Base-by-base conservation (phyloP, 1,140 invertebrate species). In the Cydia fagiglandana region DNA sequence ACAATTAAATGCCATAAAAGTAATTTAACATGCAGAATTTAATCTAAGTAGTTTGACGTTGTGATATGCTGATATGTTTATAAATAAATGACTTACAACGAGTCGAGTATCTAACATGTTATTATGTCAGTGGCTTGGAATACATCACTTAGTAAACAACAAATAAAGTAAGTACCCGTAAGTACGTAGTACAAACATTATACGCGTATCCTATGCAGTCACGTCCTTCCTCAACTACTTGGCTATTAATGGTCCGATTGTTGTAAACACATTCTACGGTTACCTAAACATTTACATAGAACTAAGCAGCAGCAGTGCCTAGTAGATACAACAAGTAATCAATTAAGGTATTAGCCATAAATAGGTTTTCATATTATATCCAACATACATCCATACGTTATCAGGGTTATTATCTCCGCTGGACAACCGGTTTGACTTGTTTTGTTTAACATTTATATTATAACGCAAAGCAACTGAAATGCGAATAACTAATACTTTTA, bases 251-350 rank as follows among this genome's bases (percentile, higher is more conserved):
- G 7, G 50, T 24, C 17, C 10, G 20, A 61, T 61, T 20, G 56
- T 24, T 61, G 56, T 61, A 61, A 24, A 61, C 20, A 24, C 20
- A 24, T 24, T 61, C 17, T 61, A 61, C 56, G 20, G 20, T 61
- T 61, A 61, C 56, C 56, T 24, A 61, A 61, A 61, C 56, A 61
- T 24, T 61, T 61, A 61, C 56, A 61, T 61, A 53, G 17, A 61
- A 61, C 56, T 61, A 61, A 24, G 56, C 20, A 61, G 15, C 53
- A 47, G 13, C 12, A 53, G 50, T 50, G 47, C 13, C 15, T 15
- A 50, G 12, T 50, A 56, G 15, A 15, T n/a, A 56, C n/a, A 17
- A 56, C n/a, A 56, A 56, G 15, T 17, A 20, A 4, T 56, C 15
- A 20, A 10, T 61, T 61, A 20, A 61, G 17, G 56, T n/a, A 61